Evolutionary conservation across 2,888 invertebrate genomes (phyloP).

Genomic region (Agriopis leucophaearia): DNA sequence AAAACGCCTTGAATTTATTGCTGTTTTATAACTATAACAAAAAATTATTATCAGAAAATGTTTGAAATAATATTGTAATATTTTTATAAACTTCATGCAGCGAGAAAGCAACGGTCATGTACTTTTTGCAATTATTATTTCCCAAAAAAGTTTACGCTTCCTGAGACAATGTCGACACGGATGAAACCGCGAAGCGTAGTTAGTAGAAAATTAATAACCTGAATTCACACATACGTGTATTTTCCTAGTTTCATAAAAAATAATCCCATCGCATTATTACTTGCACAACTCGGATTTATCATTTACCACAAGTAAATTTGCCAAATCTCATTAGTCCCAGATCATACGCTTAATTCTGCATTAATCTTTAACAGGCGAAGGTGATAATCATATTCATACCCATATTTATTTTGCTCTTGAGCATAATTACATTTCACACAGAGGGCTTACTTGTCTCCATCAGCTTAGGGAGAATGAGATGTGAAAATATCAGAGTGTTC

Average conservation of each 20-base stretch:
- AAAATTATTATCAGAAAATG: no score
- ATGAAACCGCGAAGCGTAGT: no score
- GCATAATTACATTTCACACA: constrained; percentile 49
- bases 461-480: constrained; percentile 53
- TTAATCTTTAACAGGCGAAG: constrained; percentile 22
- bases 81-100: no score
- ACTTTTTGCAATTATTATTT: no score
- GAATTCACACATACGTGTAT: no score
- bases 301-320: constrained; percentile 28
- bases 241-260: not conserved
- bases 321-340: constrained; percentile 20
- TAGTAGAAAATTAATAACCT: no score
- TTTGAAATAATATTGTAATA: no score
- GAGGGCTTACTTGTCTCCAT: constrained; percentile 51
- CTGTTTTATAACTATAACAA: no score
- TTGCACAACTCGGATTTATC: constrained; percentile 3
- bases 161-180: no score
- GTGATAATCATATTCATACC: constrained; percentile 39
- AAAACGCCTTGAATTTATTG: no score
- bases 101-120: no score
- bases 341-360: constrained; percentile 27
- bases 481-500: constrained; percentile 53
- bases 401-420: constrained; percentile 34
- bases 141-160: no score
- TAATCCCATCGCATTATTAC: constrained; percentile 1